Base-by-base conservation (phyloP, 2,888 invertebrate species). In the Cyclophora punctaria region DNA sequence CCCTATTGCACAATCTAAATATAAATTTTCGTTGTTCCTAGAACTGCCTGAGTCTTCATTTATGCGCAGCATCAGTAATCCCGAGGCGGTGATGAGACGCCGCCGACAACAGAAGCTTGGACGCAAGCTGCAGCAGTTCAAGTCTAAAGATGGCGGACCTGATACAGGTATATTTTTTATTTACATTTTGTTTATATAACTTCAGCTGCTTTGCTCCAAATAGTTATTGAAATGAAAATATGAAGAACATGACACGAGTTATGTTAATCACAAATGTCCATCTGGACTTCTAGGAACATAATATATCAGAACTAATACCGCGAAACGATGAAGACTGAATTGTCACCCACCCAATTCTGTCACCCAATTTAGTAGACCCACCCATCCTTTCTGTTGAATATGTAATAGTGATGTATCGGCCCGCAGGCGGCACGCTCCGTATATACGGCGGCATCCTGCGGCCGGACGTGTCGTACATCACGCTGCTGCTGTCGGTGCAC, bases 71-170 rank as follows among this genome's bases (percentile, higher is more conserved):
- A 99, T 99, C 78, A 99, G 98, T 58, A 99, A 99, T 90, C 99
- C 99, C 3, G 99, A 99, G 90, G 98, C 98, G 55, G 99, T 99
- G 66, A 99, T 99, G 99, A 92, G 98, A 58, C 92, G 98, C 48
- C 90, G 98, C 49, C 90, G 99, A 34, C 98, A 99, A 73, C 98
- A 98, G 83, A 98, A 98, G 79, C 91, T 99, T 49, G 99, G 99
- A 80, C 93, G 96, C 74, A 98, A 98, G 83, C 89, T 99, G 70
- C 97, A 98, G 75, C 97, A 98, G 83, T 98, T 98, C 87, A 92
- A 97, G 55, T 96, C 96, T 50, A 95, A 96, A 79, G 98, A 98
- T 72, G 98, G 98, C 45, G 97, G 97, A 1, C 97, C 97, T 4
- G 98, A 98, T 77, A 97, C 97, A 44, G 93, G 93, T 90, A 55